Evolutionary conservation across 2,888 invertebrate genomes (phyloP), one percentile per base, ranked within the genome.

Genomic region (Belgica antarctica): DNA sequence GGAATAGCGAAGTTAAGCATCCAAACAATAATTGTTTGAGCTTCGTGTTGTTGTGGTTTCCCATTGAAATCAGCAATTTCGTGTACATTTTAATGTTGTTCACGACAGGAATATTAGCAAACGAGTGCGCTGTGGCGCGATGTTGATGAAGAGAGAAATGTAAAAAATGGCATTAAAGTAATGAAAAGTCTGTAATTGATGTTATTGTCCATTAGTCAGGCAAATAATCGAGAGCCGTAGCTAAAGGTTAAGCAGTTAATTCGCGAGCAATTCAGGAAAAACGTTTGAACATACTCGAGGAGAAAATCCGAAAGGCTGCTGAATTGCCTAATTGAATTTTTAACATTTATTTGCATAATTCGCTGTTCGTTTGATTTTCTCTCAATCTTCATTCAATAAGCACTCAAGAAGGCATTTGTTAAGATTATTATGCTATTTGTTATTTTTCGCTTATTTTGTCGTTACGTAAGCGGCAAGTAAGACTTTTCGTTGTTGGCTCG

Each of bases 71-170:
- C 41, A 41, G 15, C 41, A 41, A 41, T 41, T 41, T 41, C 41
- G 41, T 41, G 41, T 52, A 22, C 22, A 52, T 52, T 52, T 22
- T 22, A 52, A 59, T n/a, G 27, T 25, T 59, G 27, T 59, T 27
- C 59, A 59, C 27, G 59, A 59, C 59, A 59, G 59, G 59, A 59
- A 59, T 27, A 59, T 59, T 59, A 59, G 59, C 59, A 15, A 59
- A 3, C 27, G 25, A 22, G 7, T 52, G 22, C 17, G 22, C 52
- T 19, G 17, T 17, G 22, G 52, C 52, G 52, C 7, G 22, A 19
- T 22, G 52, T 52, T 22, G 52, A n/a, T n/a, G n/a, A n/a, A n/a
- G n/a, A 19, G 17, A 17, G 52, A n/a, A n/a, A n/a, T n/a, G n/a
- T n/a, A n/a, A n/a, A n/a, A n/a, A n/a, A n/a, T n/a, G n/a, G n/a